Conservation (phyloP, 2,797 vertebrate species). For the Siniperca undulata region DNA sequence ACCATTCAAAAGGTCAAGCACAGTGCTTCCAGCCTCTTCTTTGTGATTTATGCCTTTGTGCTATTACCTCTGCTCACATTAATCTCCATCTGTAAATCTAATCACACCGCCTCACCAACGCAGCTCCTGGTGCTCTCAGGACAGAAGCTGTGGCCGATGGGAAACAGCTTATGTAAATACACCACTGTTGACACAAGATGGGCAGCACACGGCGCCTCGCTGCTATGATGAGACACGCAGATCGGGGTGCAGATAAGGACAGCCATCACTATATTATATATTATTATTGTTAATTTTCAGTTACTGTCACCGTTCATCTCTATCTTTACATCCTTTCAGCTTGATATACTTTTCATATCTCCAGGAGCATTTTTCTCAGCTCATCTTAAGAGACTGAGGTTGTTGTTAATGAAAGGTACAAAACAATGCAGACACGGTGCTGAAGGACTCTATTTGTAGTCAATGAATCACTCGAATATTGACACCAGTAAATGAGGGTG, state of each 20-base stretch:
- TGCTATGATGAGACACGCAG: constrained; percentile 48
- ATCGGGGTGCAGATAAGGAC: constrained; percentile 66
- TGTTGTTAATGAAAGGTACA: constrained; percentile 11
- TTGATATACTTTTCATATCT: constrained; percentile 47
- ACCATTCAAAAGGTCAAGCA: constrained; percentile 81
- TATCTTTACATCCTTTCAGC: constrained; percentile 34
- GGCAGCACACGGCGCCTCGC: constrained; percentile 67
- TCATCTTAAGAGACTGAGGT: constrained; percentile 25
- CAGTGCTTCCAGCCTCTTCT: constrained; percentile 73
- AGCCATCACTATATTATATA: constrained; percentile 43
- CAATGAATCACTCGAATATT: constrained; percentile 74
- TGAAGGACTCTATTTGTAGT: constrained; percentile 60
- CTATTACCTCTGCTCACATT: constrained; percentile 79
- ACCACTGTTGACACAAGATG: constrained; percentile 83
- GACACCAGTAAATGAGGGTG: constrained; percentile 70
- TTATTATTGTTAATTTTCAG: constrained; percentile 39
- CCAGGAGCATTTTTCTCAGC: constrained; percentile 13
- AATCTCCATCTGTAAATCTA: constrained; percentile 86
- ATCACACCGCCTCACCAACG: constrained; percentile 69
- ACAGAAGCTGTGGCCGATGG: constrained; percentile 69
- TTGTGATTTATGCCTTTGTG: constrained; percentile 79
- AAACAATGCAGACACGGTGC: constrained; percentile 26
- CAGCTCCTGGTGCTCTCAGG: constrained; percentile 61
- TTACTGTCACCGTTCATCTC: constrained; percentile 22
- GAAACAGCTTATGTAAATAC: constrained; percentile 85